Evolutionary conservation across 2,888 invertebrate species (phyloP).

Genomic region (Drosophila hamatofila): DNA sequence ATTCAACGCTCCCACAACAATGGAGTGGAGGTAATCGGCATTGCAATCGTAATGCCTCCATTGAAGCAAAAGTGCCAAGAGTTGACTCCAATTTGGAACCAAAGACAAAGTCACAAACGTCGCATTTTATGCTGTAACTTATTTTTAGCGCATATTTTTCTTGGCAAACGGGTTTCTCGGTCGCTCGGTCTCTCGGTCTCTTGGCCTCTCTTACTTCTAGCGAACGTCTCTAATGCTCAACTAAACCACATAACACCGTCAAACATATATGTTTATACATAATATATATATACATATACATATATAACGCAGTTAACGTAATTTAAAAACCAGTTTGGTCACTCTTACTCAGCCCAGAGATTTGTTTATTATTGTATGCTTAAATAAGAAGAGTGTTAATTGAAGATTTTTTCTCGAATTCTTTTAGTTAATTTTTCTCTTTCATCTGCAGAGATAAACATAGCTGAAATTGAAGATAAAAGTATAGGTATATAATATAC

Average conservation of each 20-base stretch:
- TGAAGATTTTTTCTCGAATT: background rate
- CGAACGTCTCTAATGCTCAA: slow-evolving; percentile 32
- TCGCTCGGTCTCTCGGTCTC: slow-evolving; percentile 39
- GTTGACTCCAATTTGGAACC: slow-evolving; percentile 52
- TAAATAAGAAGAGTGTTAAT: slow-evolving; percentile 21
- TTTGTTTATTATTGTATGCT: slow-evolving; percentile 49
- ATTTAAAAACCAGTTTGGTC: slow-evolving; percentile 75
- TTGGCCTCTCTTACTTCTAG: slow-evolving; percentile 42
- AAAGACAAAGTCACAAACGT: slow-evolving; percentile 32
- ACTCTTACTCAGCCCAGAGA: slow-evolving; percentile 70
- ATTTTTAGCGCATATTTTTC: slow-evolving; percentile 71
- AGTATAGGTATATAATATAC: no score
- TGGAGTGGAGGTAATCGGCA: slow-evolving; percentile 36
- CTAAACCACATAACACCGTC: slow-evolving; percentile 18
- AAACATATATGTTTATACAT: slow-evolving; percentile 7
- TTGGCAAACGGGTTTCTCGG: slow-evolving; percentile 66
- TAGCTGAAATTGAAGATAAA: background rate
- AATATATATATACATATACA: background rate
- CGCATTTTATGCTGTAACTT: slow-evolving; percentile 69
- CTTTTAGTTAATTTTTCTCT: background rate
- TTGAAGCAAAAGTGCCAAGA: slow-evolving; percentile 28
- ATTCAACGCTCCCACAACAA: slow-evolving; percentile 41
- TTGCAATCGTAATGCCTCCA: slow-evolving; percentile 26
- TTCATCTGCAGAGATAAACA: background rate
- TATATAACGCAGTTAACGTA: slow-evolving; percentile 33